Evolutionary conservation across 2,113 vertebrate genomes (phyloP).

Genomic region (Mungos mungo): DNA sequence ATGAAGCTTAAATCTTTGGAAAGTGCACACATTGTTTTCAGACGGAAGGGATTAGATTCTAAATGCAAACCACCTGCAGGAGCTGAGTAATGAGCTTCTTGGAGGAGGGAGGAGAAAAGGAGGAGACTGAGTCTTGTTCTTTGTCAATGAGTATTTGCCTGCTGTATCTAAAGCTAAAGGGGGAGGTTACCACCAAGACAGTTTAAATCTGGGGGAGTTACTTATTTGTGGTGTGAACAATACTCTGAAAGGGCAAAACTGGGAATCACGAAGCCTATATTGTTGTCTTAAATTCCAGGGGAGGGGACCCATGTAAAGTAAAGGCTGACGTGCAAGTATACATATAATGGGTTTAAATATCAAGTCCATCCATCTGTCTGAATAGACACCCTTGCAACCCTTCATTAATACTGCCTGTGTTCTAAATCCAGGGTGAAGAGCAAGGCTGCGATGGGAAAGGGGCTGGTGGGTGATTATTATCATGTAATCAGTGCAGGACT

Average conservation of each 20-base stretch:
- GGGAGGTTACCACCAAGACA: conserved; percentile 68
- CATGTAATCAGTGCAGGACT: background rate
- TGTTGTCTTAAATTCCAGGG: conserved; percentile 47
- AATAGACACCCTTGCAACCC: background rate
- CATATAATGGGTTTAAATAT: conserved; percentile 49
- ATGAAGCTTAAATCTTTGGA: conserved; percentile 72
- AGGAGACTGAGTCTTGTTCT: conserved; percentile 55
- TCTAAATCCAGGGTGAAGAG: background rate
- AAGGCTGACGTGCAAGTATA: background rate
- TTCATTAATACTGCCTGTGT: conserved; percentile 43
- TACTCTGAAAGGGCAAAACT: conserved; percentile 30
- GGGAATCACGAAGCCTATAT: background rate
- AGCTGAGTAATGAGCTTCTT: conserved; percentile 75
- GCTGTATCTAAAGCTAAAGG: conserved; percentile 65
- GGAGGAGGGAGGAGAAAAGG: conserved; percentile 71
- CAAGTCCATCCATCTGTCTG: conserved; percentile 19
- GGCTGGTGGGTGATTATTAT: conserved; percentile 1
- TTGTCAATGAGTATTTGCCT: conserved; percentile 71
- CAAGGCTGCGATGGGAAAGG: background rate
- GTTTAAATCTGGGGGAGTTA: conserved; percentile 41
- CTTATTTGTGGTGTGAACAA: conserved; percentile 38
- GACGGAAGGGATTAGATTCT: conserved; percentile 65
- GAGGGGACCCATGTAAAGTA: background rate
- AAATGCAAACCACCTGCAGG: conserved; percentile 68
- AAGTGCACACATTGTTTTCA: conserved; percentile 64